Base-by-base conservation (phyloP, 2,888 invertebrate genomes). In the Athrips mouffetella region DNA sequence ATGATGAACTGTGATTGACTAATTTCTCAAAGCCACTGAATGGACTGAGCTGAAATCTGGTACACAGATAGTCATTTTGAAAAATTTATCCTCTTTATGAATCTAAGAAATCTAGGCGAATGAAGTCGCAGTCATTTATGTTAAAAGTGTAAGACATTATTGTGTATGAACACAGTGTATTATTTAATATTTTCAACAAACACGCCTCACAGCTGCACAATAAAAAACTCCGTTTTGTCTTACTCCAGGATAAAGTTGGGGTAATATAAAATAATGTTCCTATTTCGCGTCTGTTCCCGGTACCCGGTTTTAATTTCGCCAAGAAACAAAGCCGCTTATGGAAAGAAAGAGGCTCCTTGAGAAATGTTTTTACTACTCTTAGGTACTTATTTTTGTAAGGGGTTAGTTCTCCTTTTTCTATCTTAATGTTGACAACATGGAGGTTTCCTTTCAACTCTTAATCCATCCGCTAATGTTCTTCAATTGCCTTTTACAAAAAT, bases 321-420 rank as follows among this genome's bases (percentile, higher is more conserved):
- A 42, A 42, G 42, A 30, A 42, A 42, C 29, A 42, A 42, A 42
- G 42, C 42, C n/a, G 15, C 41, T 41, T 42, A 42, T 16, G 16
- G 25, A 29, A 41, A 20, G 20, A 37, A 37, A 21, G 13, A 37
- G n/a, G 21, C 20, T 37, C 13, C 37, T 37, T 11, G 11, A 37
- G 37, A n/a, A 20, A 18, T 18, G n/a, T 11, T 21, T 37, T 11
- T 37, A 21, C 37, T 37, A 37, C 21, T 37, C 2, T 20, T n/a
- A 37, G 3, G 11, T n/a, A 2, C 18, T 13, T 18, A n/a, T n/a
- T 31, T 37, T 37, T 37, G 21, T 37, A 20, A 21, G 13, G 20
- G 21, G 6, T n/a, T 21, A 20, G 37, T 18, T n/a, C 1, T 37
- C 6, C 11, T 20, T 3, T 2, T 37, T 37, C 1, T 15, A 16